These are phyloP conservation scores for Rhagium mordax DNA, from an alignment of 2,888 invertebrate species.

Conservation along the genomic window DNA sequence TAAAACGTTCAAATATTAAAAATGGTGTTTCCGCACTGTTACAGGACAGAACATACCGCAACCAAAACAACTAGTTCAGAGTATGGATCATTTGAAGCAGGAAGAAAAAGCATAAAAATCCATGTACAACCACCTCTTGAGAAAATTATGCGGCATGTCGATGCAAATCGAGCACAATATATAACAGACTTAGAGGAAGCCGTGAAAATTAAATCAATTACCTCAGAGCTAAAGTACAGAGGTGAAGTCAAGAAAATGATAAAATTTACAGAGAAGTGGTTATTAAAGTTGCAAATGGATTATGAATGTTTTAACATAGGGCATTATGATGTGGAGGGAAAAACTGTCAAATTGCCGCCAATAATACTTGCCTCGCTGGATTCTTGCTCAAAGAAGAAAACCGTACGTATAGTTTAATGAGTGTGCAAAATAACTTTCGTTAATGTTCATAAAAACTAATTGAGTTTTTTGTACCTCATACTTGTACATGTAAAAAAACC, in stretches of 20 bases:
- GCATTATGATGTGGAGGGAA: slow-evolving; percentile 60
- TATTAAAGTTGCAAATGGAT: slow-evolving; percentile 66
- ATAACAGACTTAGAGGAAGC: slow-evolving; percentile 63
- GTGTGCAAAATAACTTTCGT: too few species aligned
- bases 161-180: slow-evolving; percentile 62
- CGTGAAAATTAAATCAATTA: slow-evolving; percentile 66
- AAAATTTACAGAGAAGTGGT: slow-evolving; percentile 65
- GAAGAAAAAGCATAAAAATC: slow-evolving; percentile 61
- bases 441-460: too few species aligned
- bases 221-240: slow-evolving; percentile 61
- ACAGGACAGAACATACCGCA: slow-evolving; percentile 68
- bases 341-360: slow-evolving; percentile 65
- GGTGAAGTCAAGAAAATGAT: slow-evolving; percentile 64
- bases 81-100: slow-evolving; percentile 66
- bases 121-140: slow-evolving; percentile 65
- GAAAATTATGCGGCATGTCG: slow-evolving; percentile 67
- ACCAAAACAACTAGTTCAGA: slow-evolving; percentile 65
- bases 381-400: slow-evolving; percentile 64
- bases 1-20: slow-evolving; percentile 50
- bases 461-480: too few species aligned
- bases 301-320: slow-evolving; percentile 68
- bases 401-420: slow-evolving; percentile 56
- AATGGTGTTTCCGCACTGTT: slow-evolving; percentile 65
- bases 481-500: slow-evolving; percentile 65
- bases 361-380: slow-evolving; percentile 67